phyloP scores from a whole-genome alignment of 2,797 vertebrate species.

The Chaetophractus vellerosus region DNA sequence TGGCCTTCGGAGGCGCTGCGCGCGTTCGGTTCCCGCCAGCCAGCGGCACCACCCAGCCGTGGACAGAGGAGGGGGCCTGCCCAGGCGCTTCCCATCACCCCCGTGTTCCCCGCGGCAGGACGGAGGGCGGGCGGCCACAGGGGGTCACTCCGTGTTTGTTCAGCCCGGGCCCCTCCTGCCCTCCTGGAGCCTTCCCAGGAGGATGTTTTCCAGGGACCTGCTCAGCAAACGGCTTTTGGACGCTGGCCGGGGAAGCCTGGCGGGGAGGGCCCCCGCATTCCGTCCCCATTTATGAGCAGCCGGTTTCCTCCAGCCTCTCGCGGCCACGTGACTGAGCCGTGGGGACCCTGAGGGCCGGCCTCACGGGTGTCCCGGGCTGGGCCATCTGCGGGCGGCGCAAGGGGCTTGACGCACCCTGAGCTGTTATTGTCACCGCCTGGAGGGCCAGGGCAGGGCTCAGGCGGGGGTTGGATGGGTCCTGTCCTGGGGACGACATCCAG shows the following conservation, averaged over 20 bases:
- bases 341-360: fast-evolving
- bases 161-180: background rate
- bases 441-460: fast-evolving
- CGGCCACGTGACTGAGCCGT: fast-evolving
- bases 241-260: background rate
- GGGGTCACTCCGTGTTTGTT: background rate
- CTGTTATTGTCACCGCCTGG: background rate
- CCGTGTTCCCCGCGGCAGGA: background rate
- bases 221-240: background rate
- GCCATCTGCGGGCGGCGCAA: background rate
- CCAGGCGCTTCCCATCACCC: too few species aligned
- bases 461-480: too few species aligned
- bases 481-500: fast-evolving
- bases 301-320: background rate
- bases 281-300: background rate
- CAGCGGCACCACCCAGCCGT: too few species aligned
- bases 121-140: fast-evolving
- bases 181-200: background rate
- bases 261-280: background rate
- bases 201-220: slow-evolving; percentile 68
- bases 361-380: background rate
- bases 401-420: background rate
- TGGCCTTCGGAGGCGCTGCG: fast-evolving
- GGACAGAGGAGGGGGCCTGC: too few species aligned
- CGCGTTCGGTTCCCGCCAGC: background rate